Conservation (phyloP, 2,888 invertebrate genomes). For the Troides aeacus region DNA sequence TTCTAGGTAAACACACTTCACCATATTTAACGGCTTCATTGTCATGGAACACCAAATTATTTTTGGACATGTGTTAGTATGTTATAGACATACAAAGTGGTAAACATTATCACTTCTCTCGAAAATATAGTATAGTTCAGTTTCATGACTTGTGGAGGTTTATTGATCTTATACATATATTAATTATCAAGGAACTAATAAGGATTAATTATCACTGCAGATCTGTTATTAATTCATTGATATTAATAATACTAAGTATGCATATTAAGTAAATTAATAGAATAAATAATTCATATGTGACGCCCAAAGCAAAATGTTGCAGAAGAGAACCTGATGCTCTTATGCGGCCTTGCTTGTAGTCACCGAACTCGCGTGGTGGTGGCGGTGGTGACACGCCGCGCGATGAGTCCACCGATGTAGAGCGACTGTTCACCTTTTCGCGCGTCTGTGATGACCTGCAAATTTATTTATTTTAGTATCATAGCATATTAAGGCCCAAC, state of each 20-base stretch:
- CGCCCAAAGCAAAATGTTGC: background rate
- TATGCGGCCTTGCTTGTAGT: constrained; percentile 55
- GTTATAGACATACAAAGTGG: no score
- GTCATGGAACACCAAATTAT: no score
- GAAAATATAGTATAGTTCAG: no score
- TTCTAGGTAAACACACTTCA: no score
- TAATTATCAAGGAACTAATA: background rate
- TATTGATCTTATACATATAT: background rate
- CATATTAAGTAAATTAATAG: no score
- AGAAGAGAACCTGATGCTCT: constrained; percentile 62
- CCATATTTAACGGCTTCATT: no score
- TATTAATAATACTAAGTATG: no score
- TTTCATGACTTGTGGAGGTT: no score
- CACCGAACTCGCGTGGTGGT: constrained; percentile 63
- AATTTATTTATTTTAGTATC: background rate
- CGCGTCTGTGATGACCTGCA: constrained; percentile 80
- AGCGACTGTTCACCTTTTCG: constrained; percentile 83
- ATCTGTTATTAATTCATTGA: no score
- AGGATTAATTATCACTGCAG: background rate
- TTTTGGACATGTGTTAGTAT: no score
- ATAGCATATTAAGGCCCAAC: no score
- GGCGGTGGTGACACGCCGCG: constrained; percentile 66
- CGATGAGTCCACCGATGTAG: constrained; percentile 73
- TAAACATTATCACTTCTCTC: no score
- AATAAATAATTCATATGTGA: background rate